These are phyloP conservation scores for Aspidiotus rigidus DNA, from an alignment of 2,888 invertebrate genomes.

Conservation along the genomic window DNA sequence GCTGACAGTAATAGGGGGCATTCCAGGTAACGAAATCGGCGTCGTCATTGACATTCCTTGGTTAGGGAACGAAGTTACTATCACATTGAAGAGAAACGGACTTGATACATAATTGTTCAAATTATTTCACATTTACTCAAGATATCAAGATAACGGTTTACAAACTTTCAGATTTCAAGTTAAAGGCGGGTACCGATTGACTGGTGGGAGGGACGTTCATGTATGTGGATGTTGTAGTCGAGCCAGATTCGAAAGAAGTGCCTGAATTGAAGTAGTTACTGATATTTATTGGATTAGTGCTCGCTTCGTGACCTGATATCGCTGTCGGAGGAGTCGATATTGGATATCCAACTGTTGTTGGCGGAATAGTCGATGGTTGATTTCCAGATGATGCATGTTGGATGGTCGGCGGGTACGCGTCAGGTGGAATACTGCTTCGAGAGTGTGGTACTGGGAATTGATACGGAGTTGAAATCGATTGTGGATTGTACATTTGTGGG, in stretches of 20 bases:
- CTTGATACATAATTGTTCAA: too few species aligned
- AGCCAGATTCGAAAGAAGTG: background rate
- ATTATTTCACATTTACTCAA: too few species aligned
- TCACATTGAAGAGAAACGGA: background rate
- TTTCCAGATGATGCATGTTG: background rate
- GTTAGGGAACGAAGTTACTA: constrained; percentile 33
- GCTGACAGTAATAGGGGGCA: constrained; percentile 71
- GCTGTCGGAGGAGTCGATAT: background rate
- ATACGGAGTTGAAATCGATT: background rate
- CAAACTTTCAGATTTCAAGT: too few species aligned
- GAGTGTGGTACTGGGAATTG: background rate
- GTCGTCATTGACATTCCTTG: constrained; percentile 50
- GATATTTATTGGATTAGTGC: background rate
- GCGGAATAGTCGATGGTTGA: background rate
- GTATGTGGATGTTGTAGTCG: too few species aligned
- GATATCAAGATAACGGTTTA: too few species aligned
- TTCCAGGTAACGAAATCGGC: constrained; percentile 62
- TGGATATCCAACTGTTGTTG: background rate
- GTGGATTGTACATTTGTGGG: background rate
- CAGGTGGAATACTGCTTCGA: background rate
- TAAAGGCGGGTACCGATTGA: too few species aligned
- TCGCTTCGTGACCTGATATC: background rate
- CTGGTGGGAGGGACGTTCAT: too few species aligned
- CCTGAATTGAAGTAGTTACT: background rate
- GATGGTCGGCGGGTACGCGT: background rate